Percentiles rank a stretch among this genome's conserved stretches.
These are phyloP conservation scores for Cotesia glomerata DNA, from an alignment of 1,140 invertebrate species.

Conservation along the genomic window DNA sequence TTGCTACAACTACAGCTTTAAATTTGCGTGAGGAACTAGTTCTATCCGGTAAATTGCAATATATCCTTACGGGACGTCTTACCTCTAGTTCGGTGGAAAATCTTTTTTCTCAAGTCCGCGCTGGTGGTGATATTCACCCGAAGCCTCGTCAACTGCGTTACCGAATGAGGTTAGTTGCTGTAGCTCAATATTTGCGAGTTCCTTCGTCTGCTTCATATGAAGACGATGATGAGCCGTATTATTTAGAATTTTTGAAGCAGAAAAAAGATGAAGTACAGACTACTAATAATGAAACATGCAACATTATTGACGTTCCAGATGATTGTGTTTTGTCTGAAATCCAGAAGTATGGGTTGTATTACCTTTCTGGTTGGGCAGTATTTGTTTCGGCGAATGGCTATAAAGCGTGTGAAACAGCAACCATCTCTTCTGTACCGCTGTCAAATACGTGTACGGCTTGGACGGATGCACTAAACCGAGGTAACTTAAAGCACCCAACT, in stretches of 20 bases:
- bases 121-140: too few relatives aligned
- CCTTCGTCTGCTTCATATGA: too few relatives aligned
- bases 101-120: too few relatives aligned
- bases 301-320: background rate
- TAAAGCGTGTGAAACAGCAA: background rate
- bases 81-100: conserved; percentile 8
- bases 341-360: background rate
- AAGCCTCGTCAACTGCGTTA: too few relatives aligned
- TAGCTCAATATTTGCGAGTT: too few relatives aligned
- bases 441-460: background rate
- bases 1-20: background rate
- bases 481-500: background rate
- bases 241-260: background rate
- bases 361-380: background rate
- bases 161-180: too few relatives aligned
- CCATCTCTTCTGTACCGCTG: background rate
- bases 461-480: background rate
- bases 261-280: background rate
- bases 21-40: background rate
- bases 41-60: background rate
- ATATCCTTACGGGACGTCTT: conserved; percentile 6
- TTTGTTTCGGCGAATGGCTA: background rate
- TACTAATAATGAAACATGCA: background rate
- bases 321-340: background rate
- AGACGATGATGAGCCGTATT: too few relatives aligned